A percentile compares a stretch with the other conserved stretches of the same genome.
Conservation (phyloP, 1,140 invertebrate genomes). For the Heliconius hermathena region DNA sequence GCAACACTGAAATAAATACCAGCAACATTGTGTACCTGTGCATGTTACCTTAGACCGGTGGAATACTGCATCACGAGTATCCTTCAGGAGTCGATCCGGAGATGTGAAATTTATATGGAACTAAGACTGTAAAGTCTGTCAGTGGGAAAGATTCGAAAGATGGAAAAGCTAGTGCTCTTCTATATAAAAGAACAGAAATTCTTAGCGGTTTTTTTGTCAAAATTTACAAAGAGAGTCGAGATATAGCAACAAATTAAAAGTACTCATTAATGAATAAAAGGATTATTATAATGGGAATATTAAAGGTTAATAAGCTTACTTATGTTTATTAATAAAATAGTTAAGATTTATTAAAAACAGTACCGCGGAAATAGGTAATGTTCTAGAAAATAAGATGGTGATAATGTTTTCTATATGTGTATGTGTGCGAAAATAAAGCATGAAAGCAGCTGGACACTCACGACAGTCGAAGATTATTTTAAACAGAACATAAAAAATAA, state of each 20-base stretch:
- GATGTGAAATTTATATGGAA: conserved; percentile 26
- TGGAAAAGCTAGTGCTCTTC: conserved; percentile 30
- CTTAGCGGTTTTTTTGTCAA: background rate
- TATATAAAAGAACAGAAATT: background rate
- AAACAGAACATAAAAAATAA: conserved; percentile 20
- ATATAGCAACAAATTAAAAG: background rate
- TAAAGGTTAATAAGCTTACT: background rate
- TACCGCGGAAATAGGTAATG: background rate
- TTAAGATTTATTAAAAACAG: background rate
- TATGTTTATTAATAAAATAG: background rate
- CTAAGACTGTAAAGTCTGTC: conserved; percentile 33
- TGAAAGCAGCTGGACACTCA: conserved; percentile 7
- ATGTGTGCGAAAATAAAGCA: conserved; percentile 22
- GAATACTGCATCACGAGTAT: conserved; percentile 71
- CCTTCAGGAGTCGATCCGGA: conserved; percentile 50
- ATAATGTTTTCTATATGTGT: conserved; percentile 19
- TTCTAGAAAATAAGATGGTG: conserved; percentile 10
- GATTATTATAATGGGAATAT: background rate
- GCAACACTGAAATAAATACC: conserved; percentile 25
- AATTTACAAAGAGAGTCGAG: background rate
- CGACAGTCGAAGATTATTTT: conserved; percentile 22
- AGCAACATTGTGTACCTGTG: conserved; percentile 36
- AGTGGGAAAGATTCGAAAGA: conserved; percentile 24
- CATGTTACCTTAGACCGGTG: conserved; percentile 64
- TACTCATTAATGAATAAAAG: background rate